Percentiles rank a stretch among this genome's conserved stretches.
Conservation (phyloP, 2,113 vertebrate genomes). For the Psettodes erumei region DNA sequence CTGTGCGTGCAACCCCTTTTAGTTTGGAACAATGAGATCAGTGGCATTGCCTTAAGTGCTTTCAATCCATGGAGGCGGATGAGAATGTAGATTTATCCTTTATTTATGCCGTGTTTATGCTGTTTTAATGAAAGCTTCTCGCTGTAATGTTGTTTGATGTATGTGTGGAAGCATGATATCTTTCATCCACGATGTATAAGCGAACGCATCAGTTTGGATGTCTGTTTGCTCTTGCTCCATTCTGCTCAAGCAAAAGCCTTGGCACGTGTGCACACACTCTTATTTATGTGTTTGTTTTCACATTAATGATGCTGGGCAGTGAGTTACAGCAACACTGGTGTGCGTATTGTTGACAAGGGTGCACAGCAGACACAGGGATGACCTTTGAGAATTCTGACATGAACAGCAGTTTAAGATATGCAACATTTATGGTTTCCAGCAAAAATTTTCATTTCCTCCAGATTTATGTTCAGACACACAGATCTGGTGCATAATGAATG, state of each 20-base stretch:
- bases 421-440: constrained; percentile 20
- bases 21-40: constrained; percentile 46
- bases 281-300: constrained; percentile 19
- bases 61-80: constrained; percentile 16
- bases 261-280: not conserved
- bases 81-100: constrained; percentile 63
- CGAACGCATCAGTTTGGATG: not conserved
- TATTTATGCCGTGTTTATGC: constrained; percentile 56
- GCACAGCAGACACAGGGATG: constrained; percentile 18
- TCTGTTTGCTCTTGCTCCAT: not conserved
- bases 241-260: not conserved
- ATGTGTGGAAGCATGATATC: constrained; percentile 30
- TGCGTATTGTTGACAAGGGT: constrained; percentile 28
- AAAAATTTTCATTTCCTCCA: constrained; percentile 3
- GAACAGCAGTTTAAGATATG: constrained; percentile 1
- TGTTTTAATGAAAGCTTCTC: constrained; percentile 43
- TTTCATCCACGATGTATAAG: constrained; percentile 39
- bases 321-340: constrained; percentile 1
- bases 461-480: constrained; percentile 27
- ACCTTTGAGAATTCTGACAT: constrained; percentile 33
- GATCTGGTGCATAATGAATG: not conserved
- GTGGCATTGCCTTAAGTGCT: constrained; percentile 13
- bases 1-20: constrained; percentile 39
- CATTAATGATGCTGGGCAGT: constrained; percentile 18
- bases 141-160: constrained; percentile 59